Evolutionary conservation across 1,140 invertebrate genomes (phyloP).

Genomic region (Drosophila yakuba): DNA sequence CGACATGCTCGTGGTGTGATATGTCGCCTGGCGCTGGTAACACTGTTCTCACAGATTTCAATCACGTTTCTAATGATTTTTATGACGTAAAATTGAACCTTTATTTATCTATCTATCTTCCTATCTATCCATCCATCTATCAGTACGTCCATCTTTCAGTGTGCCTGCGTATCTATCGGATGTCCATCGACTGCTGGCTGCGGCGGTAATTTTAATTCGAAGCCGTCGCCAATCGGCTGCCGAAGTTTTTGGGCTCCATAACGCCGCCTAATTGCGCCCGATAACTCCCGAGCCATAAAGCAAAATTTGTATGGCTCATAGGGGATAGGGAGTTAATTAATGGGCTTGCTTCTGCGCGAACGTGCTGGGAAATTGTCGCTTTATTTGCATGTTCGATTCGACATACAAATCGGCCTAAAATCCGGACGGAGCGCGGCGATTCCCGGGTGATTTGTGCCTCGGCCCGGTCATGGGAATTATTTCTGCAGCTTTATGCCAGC

Average conservation of each 20-base stretch:
- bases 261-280: conserved; percentile 64
- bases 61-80: conserved; percentile 78
- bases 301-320: conserved; percentile 47
- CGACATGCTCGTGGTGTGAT: conserved; percentile 68
- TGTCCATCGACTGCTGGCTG: conserved; percentile 23
- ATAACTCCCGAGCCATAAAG: conserved; percentile 52
- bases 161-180: conserved; percentile 23
- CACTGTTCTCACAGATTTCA: conserved; percentile 69
- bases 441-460: conserved; percentile 56
- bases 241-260: conserved; percentile 56
- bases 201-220: conserved; percentile 72
- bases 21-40: conserved; percentile 57
- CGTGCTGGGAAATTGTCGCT: conserved; percentile 74
- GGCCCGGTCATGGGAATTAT: conserved; percentile 72
- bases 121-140: conserved; percentile 39
- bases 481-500: conserved; percentile 68
- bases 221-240: conserved; percentile 55
- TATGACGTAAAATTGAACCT: conserved; percentile 79
- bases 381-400: conserved; percentile 63
- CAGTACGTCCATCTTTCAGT: conserved; percentile 29
- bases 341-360: conserved; percentile 62
- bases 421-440: conserved; percentile 22
- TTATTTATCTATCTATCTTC: conserved; percentile 65
- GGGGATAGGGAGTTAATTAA: conserved; percentile 59
- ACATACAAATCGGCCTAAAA: conserved; percentile 16